These are phyloP conservation scores for Polydrusus tereticollis DNA, from an alignment of 2,888 invertebrate species.

Conservation along the genomic window DNA sequence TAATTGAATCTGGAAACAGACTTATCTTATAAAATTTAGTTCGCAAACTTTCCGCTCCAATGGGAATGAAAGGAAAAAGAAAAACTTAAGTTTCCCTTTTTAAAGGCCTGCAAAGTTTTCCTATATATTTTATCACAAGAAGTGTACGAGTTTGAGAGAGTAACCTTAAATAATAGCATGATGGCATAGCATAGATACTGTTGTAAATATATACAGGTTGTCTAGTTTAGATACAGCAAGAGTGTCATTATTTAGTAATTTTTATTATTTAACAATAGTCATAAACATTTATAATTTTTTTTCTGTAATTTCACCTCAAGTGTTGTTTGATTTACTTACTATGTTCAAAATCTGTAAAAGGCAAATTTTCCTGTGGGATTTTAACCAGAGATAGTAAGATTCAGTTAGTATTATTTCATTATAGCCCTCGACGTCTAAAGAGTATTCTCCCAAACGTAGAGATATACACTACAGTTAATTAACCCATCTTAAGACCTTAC, in stretches of 20 bases:
- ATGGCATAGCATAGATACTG: too few species aligned
- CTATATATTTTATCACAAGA: conserved; percentile 42
- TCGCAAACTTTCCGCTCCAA: conserved; percentile 38
- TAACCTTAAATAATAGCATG: conserved; percentile 17
- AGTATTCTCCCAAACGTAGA: conserved; percentile 5
- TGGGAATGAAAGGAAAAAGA: conserved; percentile 37
- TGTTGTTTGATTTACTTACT: too few species aligned
- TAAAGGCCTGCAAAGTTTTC: conserved; percentile 32
- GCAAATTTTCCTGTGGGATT: too few species aligned
- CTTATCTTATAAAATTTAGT: conserved; percentile 41
- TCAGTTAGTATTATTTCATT: conserved; percentile 19
- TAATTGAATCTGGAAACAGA: conserved; percentile 37
- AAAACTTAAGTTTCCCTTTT: conserved; percentile 22
- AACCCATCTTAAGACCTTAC: conserved; percentile 20
- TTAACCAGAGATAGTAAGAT: neutral
- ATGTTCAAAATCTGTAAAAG: too few species aligned
- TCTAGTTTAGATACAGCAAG: too few species aligned
- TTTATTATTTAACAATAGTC: too few species aligned
- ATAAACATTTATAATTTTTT: too few species aligned
- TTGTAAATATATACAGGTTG: too few species aligned
- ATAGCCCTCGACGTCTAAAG: conserved; percentile 1
- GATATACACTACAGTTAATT: conserved; percentile 26
- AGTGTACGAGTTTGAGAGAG: conserved; percentile 25
- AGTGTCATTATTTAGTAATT: too few species aligned
- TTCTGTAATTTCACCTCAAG: too few species aligned